Base-by-base conservation (phyloP, 1,140 invertebrate genomes). In the Drosophila leontia region DNA sequence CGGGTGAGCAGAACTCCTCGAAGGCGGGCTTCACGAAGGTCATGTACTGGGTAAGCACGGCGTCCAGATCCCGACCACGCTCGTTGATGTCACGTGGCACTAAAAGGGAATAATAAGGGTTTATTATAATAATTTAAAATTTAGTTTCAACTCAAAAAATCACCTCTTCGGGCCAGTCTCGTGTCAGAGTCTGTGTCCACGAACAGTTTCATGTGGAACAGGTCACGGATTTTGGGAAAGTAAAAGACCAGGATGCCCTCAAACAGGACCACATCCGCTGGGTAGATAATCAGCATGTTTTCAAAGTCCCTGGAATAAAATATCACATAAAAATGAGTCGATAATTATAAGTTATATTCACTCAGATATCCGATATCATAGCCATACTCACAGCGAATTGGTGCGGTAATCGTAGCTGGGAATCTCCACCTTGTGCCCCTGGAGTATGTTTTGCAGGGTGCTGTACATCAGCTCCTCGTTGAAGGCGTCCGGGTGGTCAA, bases 161-260 rank as follows among this genome's bases (percentile, higher is more conserved):
- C 93, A 99, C 98, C 98, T 96, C 99, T 95, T 85, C 99, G 95
- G 3, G 98, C 97, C 17, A 99, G 94, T 82, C 99, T 95, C 1
- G 98, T 99, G 92, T 99, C 99, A 0, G 99, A 98, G 94, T 99
- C 99, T 1, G 98, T 99, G 91, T 99, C 99, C 26, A 99, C 99
- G 94, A 99, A 99, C 9, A 99, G 94, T 93, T 99, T 99, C 98
- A 99, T 99, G 92, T 99, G 97, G 93, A 99, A 99, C 26, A 99
- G 94, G 58, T 99, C 97, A 62, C 99, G 93, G 58, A 99, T 96
- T 92, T 99, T 96, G 11, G 97, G 96, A 93, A 98, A 98, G 93
- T 99, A 99, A 94, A 99, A 99, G 3, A 99, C 97, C 47, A 99
- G 94, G 92, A 99, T 99, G 37, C 99, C 99, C 94, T 99, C 99